Evolutionary conservation across 2,888 invertebrate genomes (phyloP), one percentile per base, ranked within the genome.

Genomic region (Macrophya annulata): DNA sequence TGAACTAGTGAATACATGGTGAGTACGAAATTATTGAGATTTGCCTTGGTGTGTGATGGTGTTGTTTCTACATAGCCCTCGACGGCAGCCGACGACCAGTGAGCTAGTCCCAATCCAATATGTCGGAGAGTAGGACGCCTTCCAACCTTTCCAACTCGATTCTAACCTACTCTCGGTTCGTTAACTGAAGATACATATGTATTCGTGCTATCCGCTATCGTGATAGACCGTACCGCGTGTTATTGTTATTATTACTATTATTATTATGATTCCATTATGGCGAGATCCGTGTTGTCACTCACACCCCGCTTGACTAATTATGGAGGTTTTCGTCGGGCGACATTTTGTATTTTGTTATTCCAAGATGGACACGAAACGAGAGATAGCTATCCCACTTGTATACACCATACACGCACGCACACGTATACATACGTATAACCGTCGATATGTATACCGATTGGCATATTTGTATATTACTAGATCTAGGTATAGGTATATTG

Each of bases 331-430:
- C 87, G 88, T 85, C 88, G 87, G 91, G 90, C 92, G 93, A 93
- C 93, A 93, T 93, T 93, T 93, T 93, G 93, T 93, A 93, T 90
- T 87, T 88, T 88, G 88, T 87, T 87, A 87, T 88, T 89, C 87
- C 90, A 92, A 92, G 90, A 92, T 92, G 92, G 92, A 92, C 83
- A 83, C 83, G 83, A 48, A 45, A 15, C 51, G 62, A 65, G 83
- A 68, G 83, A 81, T 81, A 62, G 62, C 62, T 81, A 81, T 65
- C 65, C 62, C 65, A 25, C 68, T 74, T 48, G 74, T 25, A 74
- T 40, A 43, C 25, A 21, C n/a, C 74, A n/a, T 43, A 81, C 45
- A 62, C 40, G 3, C 51, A 59, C 48, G 6, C 48, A 25, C 68
- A n/a, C 43, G 37, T 55, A 51, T 48, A 59, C 48, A 68, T 15